These are phyloP conservation scores for Nephotettix cincticeps DNA, from an alignment of 1,140 invertebrate genomes.

Conservation along the genomic window DNA sequence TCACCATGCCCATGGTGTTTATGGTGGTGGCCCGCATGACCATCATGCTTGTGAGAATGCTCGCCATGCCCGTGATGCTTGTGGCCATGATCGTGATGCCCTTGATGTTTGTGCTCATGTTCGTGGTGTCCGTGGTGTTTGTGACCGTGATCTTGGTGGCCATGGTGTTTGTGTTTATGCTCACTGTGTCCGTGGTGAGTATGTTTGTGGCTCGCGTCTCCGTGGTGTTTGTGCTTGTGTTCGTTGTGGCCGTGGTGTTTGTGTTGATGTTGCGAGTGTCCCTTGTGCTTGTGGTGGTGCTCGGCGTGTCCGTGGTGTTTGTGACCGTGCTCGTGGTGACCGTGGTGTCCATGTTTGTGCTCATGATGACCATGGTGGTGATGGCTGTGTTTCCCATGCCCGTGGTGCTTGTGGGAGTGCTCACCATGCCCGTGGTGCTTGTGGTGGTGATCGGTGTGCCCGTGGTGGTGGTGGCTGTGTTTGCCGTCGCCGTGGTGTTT, in stretches of 20 bases:
- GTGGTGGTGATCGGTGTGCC: conserved; percentile 1
- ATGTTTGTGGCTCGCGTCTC: conserved; percentile 17
- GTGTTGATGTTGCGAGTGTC: conserved; percentile 23
- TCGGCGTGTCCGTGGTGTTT: conserved; percentile 23
- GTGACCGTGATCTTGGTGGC: not conserved
- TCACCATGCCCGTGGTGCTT: conserved; percentile 11
- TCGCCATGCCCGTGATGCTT: not conserved
- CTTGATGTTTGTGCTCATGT: conserved; percentile 19
- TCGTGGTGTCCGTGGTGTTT: conserved; percentile 5
- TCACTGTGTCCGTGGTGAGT: conserved; percentile 13
- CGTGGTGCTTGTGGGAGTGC: conserved; percentile 13
- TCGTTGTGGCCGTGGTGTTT: conserved; percentile 26
- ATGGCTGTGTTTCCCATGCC: not conserved
- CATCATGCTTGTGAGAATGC: conserved; percentile 2
- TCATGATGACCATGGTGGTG: conserved; percentile 7
- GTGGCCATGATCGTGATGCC: not conserved
- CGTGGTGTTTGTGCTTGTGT: conserved; percentile 25
- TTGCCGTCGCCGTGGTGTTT: not conserved
- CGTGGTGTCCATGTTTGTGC: conserved; percentile 11
- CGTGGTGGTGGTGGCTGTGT: conserved; percentile 9
- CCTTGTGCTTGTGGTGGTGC: conserved; percentile 24
- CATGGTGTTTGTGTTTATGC: conserved; percentile 22
- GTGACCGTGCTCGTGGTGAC: conserved; percentile 13
- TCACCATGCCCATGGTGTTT: conserved; percentile 15
- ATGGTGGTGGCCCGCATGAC: not conserved